Evolutionary conservation across 2,888 invertebrate species (phyloP), one percentile per base, ranked within the genome.

Genomic region (Macrophya alboannulata): DNA sequence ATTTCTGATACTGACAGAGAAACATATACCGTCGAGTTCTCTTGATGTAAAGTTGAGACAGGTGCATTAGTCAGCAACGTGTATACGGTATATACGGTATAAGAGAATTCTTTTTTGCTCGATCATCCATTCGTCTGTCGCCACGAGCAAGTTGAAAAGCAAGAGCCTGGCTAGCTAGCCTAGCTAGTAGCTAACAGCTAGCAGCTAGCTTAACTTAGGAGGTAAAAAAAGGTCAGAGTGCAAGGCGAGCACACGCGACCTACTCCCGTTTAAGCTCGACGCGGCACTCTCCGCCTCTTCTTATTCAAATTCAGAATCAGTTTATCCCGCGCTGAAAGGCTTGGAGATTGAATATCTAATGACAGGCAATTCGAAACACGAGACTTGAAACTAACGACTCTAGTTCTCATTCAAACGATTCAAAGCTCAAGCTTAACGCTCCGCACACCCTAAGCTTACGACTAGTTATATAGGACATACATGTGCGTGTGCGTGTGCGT

Each of bases 311-410:
- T 81, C 81, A 81, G 81, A 81, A 51, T 81, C 81, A 62, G 81
- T 81, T 81, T 81, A 81, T 81, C 81, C 81, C 81, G 40, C 6
- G 62, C 62, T 81, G 81, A 81, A 81, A 81, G 81, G 59, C 81
- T 21, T 17, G 81, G 81, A 81, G 81, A 81, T 81, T 81, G 81
- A 81, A 81, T 81, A 81, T 81, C 21, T 81, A 81, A 81, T 81
- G 81, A 81, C 81, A 43, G 59, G 81, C 81, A 81, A 81, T 81
- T 81, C 81, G 81, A 81, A 81, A 81, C 81, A 81, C 81, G 81
- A 81, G 81, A 62, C 40, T 62, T 43, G 40, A 62, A 81, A 40
- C 81, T 81, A 81, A 81, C 81, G 81, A 81, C 62, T 81, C 59
- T 59, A 62, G 81, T 51, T 81, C 81, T 59, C 81, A 81, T 81